Evolutionary conservation across 1,140 invertebrate species (phyloP).

Genomic region (Aphis craccivora): DNA sequence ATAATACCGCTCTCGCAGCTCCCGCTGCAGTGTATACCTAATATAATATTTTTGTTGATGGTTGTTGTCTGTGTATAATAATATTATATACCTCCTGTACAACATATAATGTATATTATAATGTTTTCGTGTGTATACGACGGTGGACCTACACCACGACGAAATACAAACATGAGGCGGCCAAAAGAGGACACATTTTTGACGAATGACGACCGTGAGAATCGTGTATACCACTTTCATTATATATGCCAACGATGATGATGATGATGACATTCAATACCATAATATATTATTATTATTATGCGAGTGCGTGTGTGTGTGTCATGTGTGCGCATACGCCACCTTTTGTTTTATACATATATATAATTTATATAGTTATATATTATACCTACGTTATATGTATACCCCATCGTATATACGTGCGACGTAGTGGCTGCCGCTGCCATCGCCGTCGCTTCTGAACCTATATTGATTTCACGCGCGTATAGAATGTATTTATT

Average conservation of each 20-base stretch:
- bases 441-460: not conserved
- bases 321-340: not conserved
- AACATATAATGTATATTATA: not conserved
- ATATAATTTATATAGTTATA: not conserved
- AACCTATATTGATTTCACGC: constrained; percentile 42
- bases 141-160: not conserved
- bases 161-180: not conserved
- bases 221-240: not conserved
- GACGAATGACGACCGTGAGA: constrained; percentile 51
- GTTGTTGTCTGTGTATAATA: not conserved
- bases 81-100: not conserved
- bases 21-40: not conserved
- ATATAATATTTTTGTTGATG: constrained; percentile 10
- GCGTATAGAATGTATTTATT: constrained; percentile 9
- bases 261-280: constrained; percentile 43
- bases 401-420: not conserved
- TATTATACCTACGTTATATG: not conserved
- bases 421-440: not conserved
- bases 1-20: not conserved
- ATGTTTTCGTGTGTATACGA: not conserved
- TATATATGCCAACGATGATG: not conserved
- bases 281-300: constrained; percentile 3
- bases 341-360: constrained; percentile 1
- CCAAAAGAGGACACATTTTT: constrained; percentile 38
- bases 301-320: not conserved